Percentiles rank a stretch among this genome's conserved stretches.
Evolutionary conservation across 2,797 vertebrate genomes (phyloP).

Genomic region (Meda fulgida): DNA sequence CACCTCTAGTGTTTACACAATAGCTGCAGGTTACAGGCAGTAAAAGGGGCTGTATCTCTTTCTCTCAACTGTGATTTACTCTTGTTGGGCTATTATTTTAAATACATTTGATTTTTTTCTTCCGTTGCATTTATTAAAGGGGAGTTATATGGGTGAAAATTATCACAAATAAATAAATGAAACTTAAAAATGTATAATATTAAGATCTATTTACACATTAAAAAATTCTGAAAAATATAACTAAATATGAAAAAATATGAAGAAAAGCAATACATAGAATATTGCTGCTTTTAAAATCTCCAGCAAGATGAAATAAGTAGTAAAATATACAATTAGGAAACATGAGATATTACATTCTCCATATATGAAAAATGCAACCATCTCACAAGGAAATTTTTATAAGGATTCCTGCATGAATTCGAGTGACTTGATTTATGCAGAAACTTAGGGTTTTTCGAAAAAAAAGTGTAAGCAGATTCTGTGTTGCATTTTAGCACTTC

Average conservation of each 20-base stretch:
- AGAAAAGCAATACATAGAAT: too few species aligned
- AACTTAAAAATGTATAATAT: background rate
- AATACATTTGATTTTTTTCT: background rate
- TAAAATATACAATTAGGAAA: background rate
- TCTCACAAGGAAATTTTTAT: background rate
- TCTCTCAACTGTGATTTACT: constrained; percentile 20
- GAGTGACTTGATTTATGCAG: too few species aligned
- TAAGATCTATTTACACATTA: background rate
- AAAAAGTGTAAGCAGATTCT: background rate
- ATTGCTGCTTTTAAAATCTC: background rate
- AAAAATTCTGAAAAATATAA: background rate
- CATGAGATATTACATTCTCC: background rate
- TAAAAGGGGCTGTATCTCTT: constrained; percentile 5
- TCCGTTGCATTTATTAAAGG: background rate
- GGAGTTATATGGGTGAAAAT: background rate
- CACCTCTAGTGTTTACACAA: constrained; percentile 43
- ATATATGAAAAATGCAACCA: background rate
- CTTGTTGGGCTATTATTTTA: background rate
- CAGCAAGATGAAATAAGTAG: background rate
- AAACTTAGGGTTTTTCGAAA: too few species aligned
- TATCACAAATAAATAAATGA: background rate
- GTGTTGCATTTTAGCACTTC: too few species aligned
- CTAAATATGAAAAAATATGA: too few species aligned
- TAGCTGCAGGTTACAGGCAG: constrained; percentile 40
- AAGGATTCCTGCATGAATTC: background rate